Evolutionary conservation across 2,113 vertebrate genomes (phyloP).

Genomic region (Cyprinus carpio): DNA sequence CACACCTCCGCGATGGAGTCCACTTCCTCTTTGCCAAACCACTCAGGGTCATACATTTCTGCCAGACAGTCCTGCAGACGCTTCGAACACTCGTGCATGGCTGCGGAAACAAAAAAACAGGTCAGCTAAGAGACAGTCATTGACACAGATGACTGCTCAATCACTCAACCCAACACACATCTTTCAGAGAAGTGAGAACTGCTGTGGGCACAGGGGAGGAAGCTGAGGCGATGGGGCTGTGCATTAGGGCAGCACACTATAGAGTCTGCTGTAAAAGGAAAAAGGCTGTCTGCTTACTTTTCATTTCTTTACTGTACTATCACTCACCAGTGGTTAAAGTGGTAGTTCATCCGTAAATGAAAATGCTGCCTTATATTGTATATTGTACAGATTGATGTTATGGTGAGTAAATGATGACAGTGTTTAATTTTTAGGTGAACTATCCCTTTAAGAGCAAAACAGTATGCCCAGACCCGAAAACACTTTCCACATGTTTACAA

Average conservation of each 20-base stretch:
- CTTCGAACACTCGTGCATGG: slow-evolving; percentile 96
- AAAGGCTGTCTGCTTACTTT: not conserved
- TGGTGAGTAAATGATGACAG: too few species aligned
- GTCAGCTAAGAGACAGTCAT: not conserved
- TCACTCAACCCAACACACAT: not conserved
- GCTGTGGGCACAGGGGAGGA: slow-evolving; percentile 1
- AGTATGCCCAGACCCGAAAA: not conserved
- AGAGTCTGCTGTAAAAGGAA: not conserved
- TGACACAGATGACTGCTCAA: not conserved
- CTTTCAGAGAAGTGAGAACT: slow-evolving; percentile 33
- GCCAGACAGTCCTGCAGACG: slow-evolving; percentile 93
- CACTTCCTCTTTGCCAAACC: slow-evolving; percentile 93
- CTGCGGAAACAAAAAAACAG: slow-evolving; percentile 68
- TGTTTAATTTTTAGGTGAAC: too few species aligned
- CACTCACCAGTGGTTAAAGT: not conserved
- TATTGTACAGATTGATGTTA: not conserved
- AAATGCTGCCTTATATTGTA: not conserved
- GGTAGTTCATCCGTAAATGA: not conserved
- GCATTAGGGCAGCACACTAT: not conserved
- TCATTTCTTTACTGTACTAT: not conserved
- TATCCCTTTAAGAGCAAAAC: not conserved
- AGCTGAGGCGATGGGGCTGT: not conserved
- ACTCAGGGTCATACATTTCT: slow-evolving; percentile 94
- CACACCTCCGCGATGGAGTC: slow-evolving; percentile 87
- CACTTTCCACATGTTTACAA: not conserved